Percentiles rank a stretch among this genome's conserved stretches.
These are phyloP conservation scores for Hyperopisus bebe DNA, from an alignment of 2,113 vertebrate genomes.

Conservation along the genomic window DNA sequence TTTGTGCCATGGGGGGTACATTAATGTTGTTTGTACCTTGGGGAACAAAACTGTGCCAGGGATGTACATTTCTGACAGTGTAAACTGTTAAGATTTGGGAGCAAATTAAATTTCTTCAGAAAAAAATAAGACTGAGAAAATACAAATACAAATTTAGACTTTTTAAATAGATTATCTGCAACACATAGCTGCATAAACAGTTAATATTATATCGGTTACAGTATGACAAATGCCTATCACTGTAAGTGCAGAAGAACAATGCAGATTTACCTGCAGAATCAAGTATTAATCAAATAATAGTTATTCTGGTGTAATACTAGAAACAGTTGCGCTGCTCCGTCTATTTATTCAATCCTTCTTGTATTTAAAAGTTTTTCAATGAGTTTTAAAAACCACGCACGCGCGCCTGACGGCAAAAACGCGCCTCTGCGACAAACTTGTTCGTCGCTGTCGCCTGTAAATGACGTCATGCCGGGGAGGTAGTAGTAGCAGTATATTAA, in stretches of 20 bases:
- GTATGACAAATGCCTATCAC: not conserved
- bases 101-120: not conserved
- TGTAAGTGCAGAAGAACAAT: not conserved
- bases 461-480: not conserved
- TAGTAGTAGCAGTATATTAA: not conserved
- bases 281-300: not conserved
- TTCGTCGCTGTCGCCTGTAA: not conserved
- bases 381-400: not conserved
- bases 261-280: not conserved
- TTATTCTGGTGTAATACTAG: not conserved
- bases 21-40: too few species aligned
- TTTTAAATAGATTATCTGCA: not conserved
- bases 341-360: not conserved
- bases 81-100: not conserved
- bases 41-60: too few species aligned
- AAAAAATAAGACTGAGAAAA: not conserved
- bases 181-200: not conserved
- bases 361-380: not conserved
- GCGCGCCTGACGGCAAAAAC: not conserved
- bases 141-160: not conserved
- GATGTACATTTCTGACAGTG: too few species aligned
- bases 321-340: not conserved
- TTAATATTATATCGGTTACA: not conserved
- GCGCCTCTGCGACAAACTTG: not conserved
- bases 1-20: too few species aligned